Base-by-base conservation (phyloP, 1,140 invertebrate genomes). In the Sitophilus oryzae region DNA sequence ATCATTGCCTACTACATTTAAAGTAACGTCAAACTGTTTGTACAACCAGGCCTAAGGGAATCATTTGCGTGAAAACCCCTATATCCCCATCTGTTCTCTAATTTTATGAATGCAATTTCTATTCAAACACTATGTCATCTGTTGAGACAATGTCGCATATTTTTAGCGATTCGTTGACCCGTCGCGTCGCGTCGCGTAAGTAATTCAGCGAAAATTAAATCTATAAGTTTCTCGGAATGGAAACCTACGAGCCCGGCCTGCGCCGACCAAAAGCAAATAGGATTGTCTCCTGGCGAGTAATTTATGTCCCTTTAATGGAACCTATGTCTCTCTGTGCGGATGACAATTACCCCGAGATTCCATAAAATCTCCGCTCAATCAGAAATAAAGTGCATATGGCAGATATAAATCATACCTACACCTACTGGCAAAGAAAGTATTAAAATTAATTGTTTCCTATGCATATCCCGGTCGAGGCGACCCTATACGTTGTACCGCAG, bases 391-490 rank as follows among this genome's bases (percentile, higher is more conserved):
- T 51, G 43, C 55, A 57, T 57, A 46, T 57, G 55, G 55, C 55
- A 57, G 47, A 57, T 51, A 57, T 57, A 57, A 57, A 57, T 57
- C 55, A 57, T 57, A 57, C 55, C 41, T 57, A 57, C 55, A 57
- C 55, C 55, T 57, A 57, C 55, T 57, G 46, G 55, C 55, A 51
- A 57, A 51, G 47, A 57, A 57, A 57, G 55, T 57, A 57, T 57
- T 57, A 57, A 51, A 50, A 57, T 57, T 57, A 57, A 57, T 57
- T 57, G 55, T 57, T 57, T 57, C 47, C 55, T 57, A 57, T 57
- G 55, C 55, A 57, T 57, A 57, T 45, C 43, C 45, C 41, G 44
- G 42, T n/a, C n/a, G n/a, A n/a, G n/a, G n/a, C n/a, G n/a, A n/a
- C n/a, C n/a, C n/a, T n/a, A n/a, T n/a, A n/a, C 48, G 48, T 14